Percentiles rank a stretch among this genome's conserved stretches.
phyloP scores from a whole-genome alignment of 2,797 vertebrate species.

The Sebastes jordani region DNA sequence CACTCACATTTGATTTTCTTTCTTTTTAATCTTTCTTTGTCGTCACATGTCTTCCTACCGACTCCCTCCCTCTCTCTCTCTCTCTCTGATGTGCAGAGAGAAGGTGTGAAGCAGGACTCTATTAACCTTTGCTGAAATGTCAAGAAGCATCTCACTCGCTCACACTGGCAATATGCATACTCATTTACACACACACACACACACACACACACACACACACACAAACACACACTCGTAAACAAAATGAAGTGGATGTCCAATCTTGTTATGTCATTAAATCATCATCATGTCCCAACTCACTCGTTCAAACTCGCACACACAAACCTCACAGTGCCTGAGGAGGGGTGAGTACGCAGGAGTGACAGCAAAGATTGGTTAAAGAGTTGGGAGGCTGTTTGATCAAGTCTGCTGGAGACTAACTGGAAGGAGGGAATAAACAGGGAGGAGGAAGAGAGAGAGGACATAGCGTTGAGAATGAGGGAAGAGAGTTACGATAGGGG shows the following conservation, averaged over 20 bases:
- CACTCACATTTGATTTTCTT: conserved; percentile 19
- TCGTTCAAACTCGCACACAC: neutral
- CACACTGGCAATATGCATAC: neutral
- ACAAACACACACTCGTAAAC: neutral
- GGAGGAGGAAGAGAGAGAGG: neutral
- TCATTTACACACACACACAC: neutral
- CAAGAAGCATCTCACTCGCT: conserved; percentile 17
- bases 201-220: neutral
- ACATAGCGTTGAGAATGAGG: neutral
- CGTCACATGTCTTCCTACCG: neutral
- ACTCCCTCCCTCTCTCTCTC: neutral
- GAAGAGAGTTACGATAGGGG: neutral
- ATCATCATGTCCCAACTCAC: neutral
- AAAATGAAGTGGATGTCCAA: neutral
- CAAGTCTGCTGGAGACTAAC: too few species aligned
- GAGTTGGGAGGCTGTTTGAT: neutral
- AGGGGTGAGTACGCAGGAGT: neutral
- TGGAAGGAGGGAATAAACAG: too few species aligned
- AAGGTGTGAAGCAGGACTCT: conserved; percentile 16
- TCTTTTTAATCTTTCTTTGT: neutral
- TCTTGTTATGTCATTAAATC: conserved; percentile 11
- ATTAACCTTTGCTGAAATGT: conserved; percentile 63
- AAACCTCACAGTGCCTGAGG: neutral
- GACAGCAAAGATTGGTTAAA: neutral
- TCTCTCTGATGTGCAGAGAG: neutral